A percentile compares a stretch with the other conserved stretches of the same genome.
phyloP scores from a whole-genome alignment of 2,888 invertebrate genomes.

The Temnothorax unifasciatus region DNA sequence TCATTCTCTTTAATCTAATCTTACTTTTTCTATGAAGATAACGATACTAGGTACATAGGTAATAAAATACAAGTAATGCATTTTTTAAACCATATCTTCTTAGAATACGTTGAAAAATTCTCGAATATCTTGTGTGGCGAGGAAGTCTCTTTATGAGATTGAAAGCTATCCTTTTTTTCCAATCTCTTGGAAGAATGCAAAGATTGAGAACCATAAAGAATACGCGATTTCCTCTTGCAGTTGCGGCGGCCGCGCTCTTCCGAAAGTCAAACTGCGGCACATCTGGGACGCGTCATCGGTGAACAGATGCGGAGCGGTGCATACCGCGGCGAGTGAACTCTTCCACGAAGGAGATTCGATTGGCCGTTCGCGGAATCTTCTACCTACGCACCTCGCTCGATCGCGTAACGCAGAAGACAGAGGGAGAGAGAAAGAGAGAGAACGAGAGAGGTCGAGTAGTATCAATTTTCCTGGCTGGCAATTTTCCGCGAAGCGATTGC shows the following conservation, averaged over 20 bases:
- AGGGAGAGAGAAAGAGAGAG: constrained; percentile 14
- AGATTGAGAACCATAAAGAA: neutral
- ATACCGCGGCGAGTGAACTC: constrained; percentile 36
- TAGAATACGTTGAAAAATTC: neutral
- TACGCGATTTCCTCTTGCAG: neutral
- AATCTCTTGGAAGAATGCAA: neutral
- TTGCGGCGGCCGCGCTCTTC: neutral
- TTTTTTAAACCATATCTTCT: neutral
- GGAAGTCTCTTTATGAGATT: too few species aligned
- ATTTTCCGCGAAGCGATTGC: constrained; percentile 51
- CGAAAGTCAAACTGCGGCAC: constrained; percentile 35
- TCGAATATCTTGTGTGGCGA: neutral
- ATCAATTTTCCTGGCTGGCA: constrained; percentile 40
- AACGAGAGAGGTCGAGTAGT: neutral
- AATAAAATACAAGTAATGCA: neutral
- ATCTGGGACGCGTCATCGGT: constrained; percentile 24
- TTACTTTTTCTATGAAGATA: neutral
- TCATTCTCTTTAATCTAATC: neutral
- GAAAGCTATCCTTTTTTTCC: neutral
- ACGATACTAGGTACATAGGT: neutral
- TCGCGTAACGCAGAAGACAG: constrained; percentile 1
- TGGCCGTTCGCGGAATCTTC: constrained; percentile 49
- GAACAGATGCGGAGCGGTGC: constrained; percentile 37
- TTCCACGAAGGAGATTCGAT: constrained; percentile 70
- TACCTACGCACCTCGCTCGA: constrained; percentile 51